Percentiles rank a stretch among this genome's conserved stretches.
phyloP scores from a whole-genome alignment of 1,140 invertebrate species.

The Bathynomus jamesi region DNA sequence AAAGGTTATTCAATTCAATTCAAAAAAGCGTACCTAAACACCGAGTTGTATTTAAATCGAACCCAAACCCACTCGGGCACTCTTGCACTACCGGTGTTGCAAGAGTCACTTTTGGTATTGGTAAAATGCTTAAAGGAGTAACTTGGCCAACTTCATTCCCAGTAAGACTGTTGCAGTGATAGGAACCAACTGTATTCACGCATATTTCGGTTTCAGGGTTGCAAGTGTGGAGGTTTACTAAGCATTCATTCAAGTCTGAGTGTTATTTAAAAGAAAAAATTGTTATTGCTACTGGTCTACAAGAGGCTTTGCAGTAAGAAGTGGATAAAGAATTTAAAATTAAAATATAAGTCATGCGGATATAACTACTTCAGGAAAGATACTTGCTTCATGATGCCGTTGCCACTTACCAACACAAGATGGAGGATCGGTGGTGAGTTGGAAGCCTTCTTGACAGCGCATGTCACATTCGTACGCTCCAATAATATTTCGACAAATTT shows the following conservation, averaged over 20 bases:
- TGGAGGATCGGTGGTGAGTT: conserved; percentile 46
- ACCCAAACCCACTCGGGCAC: conserved; percentile 33
- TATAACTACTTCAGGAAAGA: no score
- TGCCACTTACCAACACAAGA: conserved; percentile 46
- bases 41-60: conserved; percentile 20
- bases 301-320: no score
- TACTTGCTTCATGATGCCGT: no score
- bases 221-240: conserved; percentile 16
- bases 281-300: no score
- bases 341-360: no score
- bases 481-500: conserved; percentile 56
- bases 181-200: conserved; percentile 41
- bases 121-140: neutral
- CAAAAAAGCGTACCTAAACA: conserved; percentile 22
- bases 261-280: no score
- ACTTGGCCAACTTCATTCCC: conserved; percentile 12
- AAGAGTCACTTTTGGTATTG: neutral
- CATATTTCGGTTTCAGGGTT: conserved; percentile 24
- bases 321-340: no score
- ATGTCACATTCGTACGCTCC: conserved; percentile 57
- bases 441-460: conserved; percentile 55
- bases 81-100: conserved; percentile 8
- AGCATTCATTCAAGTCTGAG: conserved; percentile 17
- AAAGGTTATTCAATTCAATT: neutral
- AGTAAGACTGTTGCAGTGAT: conserved; percentile 37